Conservation (phyloP, 2,888 invertebrate genomes). For the Amphipoea lucens region DNA sequence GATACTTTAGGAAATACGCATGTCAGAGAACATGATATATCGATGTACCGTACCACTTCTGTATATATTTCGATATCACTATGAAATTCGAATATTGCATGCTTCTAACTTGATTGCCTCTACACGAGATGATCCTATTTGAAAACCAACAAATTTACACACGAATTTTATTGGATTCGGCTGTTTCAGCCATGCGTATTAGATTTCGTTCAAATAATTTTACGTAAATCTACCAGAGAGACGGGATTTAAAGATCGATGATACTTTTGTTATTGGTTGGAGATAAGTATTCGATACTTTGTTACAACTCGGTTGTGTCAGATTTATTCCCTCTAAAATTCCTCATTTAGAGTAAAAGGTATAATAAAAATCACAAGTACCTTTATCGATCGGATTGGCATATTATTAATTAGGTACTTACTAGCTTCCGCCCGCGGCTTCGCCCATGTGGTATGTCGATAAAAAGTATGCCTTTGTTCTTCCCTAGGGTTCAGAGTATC, state of each 20-base stretch:
- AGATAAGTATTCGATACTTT: background rate
- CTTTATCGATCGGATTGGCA: background rate
- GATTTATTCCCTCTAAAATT: slow-evolving; percentile 4
- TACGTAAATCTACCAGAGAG: slow-evolving; percentile 49
- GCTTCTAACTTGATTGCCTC: slow-evolving; percentile 39
- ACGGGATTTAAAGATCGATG: slow-evolving; percentile 29
- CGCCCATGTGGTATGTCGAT: background rate
- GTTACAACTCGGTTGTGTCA: background rate
- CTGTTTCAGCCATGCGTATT: slow-evolving; percentile 49
- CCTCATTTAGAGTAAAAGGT: background rate
- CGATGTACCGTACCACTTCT: slow-evolving; percentile 11
- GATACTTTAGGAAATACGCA: slow-evolving; percentile 39
- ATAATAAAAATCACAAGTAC: slow-evolving; percentile 1
- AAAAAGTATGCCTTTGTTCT: background rate
- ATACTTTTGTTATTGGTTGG: slow-evolving; percentile 29
- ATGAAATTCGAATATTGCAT: slow-evolving; percentile 22
- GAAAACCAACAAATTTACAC: slow-evolving; percentile 60
- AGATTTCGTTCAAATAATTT: slow-evolving; percentile 59
- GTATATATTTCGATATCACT: slow-evolving; percentile 14
- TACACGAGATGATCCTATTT: slow-evolving; percentile 45
- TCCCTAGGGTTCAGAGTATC: background rate
- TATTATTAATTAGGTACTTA: background rate
- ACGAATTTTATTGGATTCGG: slow-evolving; percentile 53
- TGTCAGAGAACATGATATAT: slow-evolving; percentile 35
- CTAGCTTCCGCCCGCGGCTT: background rate